A percentile compares a stretch with the other conserved stretches of the same genome.
These are phyloP conservation scores for Eulemur rufifrons DNA, from an alignment of 2,113 vertebrate species.

Conservation along the genomic window DNA sequence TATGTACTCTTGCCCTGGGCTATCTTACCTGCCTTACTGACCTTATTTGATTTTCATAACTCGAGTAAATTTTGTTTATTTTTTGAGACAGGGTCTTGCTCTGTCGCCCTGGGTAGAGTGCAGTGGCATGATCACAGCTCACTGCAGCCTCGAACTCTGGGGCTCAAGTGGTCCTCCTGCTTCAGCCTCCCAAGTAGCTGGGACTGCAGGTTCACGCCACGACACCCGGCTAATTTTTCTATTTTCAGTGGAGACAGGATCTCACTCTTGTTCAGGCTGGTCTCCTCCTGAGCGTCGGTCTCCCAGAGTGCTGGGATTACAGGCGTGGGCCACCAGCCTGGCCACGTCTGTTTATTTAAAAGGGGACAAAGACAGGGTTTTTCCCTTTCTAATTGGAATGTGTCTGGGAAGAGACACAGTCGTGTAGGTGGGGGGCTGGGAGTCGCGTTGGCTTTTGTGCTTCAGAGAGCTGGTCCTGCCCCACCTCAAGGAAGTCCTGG, in stretches of 20 bases:
- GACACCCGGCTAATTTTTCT: too few species aligned
- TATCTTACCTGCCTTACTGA: background rate
- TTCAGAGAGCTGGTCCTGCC: background rate
- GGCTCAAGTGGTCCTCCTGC: too few species aligned
- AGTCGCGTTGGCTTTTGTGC: background rate
- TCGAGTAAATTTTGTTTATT: background rate
- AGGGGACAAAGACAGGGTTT: background rate
- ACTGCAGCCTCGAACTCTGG: too few species aligned
- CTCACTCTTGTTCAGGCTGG: too few species aligned
- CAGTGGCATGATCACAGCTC: too few species aligned
- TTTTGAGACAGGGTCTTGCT: too few species aligned
- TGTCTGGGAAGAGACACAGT: background rate
- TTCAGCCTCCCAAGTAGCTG: too few species aligned
- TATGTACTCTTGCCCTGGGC: background rate
- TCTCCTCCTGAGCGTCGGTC: background rate
- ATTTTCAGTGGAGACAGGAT: too few species aligned
- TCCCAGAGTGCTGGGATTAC: too few species aligned
- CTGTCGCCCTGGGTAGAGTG: too few species aligned
- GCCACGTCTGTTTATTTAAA: background rate
- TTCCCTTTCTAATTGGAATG: background rate
- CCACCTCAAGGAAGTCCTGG: background rate
- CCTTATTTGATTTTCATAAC: background rate
- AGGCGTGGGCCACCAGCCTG: background rate
- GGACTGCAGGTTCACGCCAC: too few species aligned
- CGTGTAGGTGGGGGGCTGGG: rapidly evolving